Percentiles rank a stretch among this genome's conserved stretches.
phyloP scores from a whole-genome alignment of 2,113 vertebrate species.

The Sylvietta virens region DNA sequence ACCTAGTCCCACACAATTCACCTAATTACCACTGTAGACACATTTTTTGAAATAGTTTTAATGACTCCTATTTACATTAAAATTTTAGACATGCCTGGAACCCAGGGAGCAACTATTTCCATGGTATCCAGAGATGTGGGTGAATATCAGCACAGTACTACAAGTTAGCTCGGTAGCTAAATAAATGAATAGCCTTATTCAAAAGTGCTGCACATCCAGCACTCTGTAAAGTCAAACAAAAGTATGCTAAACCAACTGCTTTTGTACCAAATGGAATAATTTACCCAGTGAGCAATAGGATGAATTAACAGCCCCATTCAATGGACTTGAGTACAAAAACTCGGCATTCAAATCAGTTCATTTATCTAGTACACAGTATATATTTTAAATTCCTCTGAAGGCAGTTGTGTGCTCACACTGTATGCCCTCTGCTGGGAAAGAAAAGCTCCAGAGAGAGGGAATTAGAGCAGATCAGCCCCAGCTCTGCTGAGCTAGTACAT shows the following conservation, averaged over 20 bases:
- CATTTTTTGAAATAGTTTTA: background rate
- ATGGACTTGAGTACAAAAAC: background rate
- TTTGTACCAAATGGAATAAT: conserved; percentile 36
- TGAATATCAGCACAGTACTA: background rate
- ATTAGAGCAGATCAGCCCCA: conserved; percentile 26
- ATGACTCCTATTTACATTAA: background rate
- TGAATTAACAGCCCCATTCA: conserved; percentile 20
- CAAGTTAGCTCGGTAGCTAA: background rate
- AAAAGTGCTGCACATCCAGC: background rate
- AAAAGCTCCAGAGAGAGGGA: conserved; percentile 3
- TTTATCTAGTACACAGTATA: conserved; percentile 23
- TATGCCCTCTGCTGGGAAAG: conserved; percentile 50
- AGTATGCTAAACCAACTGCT: conserved; percentile 21
- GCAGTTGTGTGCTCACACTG: background rate
- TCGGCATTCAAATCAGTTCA: background rate
- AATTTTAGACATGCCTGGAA: background rate
- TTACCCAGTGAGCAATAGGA: background rate
- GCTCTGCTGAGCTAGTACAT: conserved; percentile 12
- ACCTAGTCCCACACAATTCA: background rate
- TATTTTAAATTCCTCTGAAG: conserved; percentile 15
- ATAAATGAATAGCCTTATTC: conserved; percentile 26
- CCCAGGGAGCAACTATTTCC: background rate
- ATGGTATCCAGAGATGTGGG: background rate
- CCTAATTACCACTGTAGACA: background rate
- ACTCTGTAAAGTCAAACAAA: background rate